Evolutionary conservation across 2,113 vertebrate genomes (phyloP).

Genomic region (Xyrauchen texanus): DNA sequence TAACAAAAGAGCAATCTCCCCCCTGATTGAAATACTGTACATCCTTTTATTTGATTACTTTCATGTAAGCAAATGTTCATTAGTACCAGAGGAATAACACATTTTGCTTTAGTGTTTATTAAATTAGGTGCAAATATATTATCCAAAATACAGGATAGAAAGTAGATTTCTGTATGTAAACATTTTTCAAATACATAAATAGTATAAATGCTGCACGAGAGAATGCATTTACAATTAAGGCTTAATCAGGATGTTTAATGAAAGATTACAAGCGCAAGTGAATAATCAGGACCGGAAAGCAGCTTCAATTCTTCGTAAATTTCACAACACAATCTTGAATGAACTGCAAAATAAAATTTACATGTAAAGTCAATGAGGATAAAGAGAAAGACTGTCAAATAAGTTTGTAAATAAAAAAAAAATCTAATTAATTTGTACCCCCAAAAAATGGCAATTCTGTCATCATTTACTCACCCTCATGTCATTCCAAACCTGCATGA

Average conservation of each 20-base stretch:
- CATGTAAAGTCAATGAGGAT: not conserved
- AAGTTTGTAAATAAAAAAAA: too few relatives aligned
- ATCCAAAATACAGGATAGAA: slow-evolving; percentile 26
- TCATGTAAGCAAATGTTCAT: too few relatives aligned
- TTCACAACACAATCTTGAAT: slow-evolving; percentile 95
- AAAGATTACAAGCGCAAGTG: not conserved
- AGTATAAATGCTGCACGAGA: slow-evolving; percentile 18
- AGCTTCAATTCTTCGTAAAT: slow-evolving; percentile 15
- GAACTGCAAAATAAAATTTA: slow-evolving; percentile 75
- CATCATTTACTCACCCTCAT: too few relatives aligned
- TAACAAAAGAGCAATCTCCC: slow-evolving; percentile 51
- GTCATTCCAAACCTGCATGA: too few relatives aligned
- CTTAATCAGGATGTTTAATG: not conserved
- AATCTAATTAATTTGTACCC: too few relatives aligned
- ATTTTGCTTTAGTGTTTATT: slow-evolving; percentile 14
- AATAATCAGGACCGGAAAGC: slow-evolving; percentile 30
- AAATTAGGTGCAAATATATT: slow-evolving; percentile 44
- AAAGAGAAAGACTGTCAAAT: too few relatives aligned
- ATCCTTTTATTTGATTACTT: too few relatives aligned
- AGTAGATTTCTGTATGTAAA: not conserved
- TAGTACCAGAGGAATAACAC: too few relatives aligned
- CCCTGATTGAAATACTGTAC: too few relatives aligned
- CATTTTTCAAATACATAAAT: slow-evolving; percentile 21
- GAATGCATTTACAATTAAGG: slow-evolving; percentile 47
- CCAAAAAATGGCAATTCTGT: too few relatives aligned